These are phyloP conservation scores for Falco rusticolus DNA, from an alignment of 2,797 vertebrate species.

Conservation along the genomic window DNA sequence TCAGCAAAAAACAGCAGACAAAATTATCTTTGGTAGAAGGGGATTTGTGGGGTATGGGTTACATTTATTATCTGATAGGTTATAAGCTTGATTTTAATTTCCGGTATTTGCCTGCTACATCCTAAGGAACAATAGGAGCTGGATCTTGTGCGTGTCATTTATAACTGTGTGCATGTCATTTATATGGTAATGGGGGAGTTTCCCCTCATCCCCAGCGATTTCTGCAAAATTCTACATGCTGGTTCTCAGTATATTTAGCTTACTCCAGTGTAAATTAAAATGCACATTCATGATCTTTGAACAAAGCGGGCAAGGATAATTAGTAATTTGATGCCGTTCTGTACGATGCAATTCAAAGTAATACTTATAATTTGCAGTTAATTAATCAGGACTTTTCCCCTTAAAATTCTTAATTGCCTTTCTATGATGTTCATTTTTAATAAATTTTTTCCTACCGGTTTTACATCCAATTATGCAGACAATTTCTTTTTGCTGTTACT, in stretches of 20 bases:
- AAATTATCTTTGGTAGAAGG: constrained; percentile 48
- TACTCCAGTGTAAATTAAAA: constrained; percentile 2
- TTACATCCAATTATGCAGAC: constrained; percentile 36
- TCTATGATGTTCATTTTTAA: constrained; percentile 47
- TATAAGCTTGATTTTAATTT: constrained; percentile 63
- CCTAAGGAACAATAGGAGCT: not conserved
- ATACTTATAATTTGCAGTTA: constrained; percentile 62
- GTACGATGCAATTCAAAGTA: constrained; percentile 11
- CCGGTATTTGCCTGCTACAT: not conserved
- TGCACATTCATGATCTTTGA: constrained; percentile 39
- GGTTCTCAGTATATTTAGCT: not conserved
- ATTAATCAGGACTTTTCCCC: constrained; percentile 44
- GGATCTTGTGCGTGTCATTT: not conserved
- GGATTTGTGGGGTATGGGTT: constrained; percentile 47
- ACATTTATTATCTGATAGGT: constrained; percentile 43
- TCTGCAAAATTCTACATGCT: not conserved
- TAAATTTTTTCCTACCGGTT: not conserved
- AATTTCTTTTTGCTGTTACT: not conserved
- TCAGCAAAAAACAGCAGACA: constrained; percentile 51
- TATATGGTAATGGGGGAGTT: constrained; percentile 40
- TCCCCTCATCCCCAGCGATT: not conserved
- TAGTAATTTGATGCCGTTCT: constrained; percentile 14
- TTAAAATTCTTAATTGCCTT: constrained; percentile 58
- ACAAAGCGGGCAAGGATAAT: constrained; percentile 20
- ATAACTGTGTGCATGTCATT: constrained; percentile 23